Conservation (phyloP, 2,888 invertebrate genomes). For the Drosophila peninsularis region DNA sequence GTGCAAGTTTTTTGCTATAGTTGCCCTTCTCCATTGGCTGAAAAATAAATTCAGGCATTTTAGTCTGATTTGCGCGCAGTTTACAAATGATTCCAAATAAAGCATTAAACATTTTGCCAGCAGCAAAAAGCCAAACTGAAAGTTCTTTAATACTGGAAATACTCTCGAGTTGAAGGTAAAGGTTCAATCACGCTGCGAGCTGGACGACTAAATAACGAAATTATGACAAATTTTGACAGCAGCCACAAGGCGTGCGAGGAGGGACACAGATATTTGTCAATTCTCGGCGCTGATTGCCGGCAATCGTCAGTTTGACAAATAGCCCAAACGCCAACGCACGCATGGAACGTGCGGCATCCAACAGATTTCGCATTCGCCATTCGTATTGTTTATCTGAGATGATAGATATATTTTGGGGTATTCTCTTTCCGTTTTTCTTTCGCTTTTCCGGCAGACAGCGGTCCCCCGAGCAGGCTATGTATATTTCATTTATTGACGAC, state of each 20-base stretch:
- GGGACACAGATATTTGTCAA: slow-evolving; percentile 58
- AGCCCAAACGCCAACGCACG: slow-evolving; percentile 67
- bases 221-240: slow-evolving; percentile 68
- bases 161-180: slow-evolving; percentile 11
- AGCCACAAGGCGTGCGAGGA: slow-evolving; percentile 17
- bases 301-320: slow-evolving; percentile 71
- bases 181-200: slow-evolving; percentile 8
- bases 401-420: slow-evolving; percentile 72
- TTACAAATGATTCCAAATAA: slow-evolving; percentile 19
- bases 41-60: slow-evolving; percentile 4
- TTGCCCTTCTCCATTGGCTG: not conserved
- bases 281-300: slow-evolving; percentile 61
- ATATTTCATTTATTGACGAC: slow-evolving; percentile 63
- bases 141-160: slow-evolving; percentile 16
- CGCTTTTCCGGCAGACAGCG: slow-evolving; percentile 11
- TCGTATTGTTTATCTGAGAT: slow-evolving; percentile 59
- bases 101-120: not conserved
- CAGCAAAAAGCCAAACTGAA: slow-evolving; percentile 24
- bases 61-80: slow-evolving; percentile 13
- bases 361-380: slow-evolving; percentile 10
- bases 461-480: not conserved
- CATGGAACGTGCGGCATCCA: slow-evolving; percentile 42
- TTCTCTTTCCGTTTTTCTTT: slow-evolving; percentile 16
- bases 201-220: slow-evolving; percentile 41
- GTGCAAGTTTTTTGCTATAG: slow-evolving; percentile 45